A percentile compares a stretch with the other conserved stretches of the same genome.
Conservation (phyloP, 2,113 vertebrate species). For the Mesitornis unicolor region DNA sequence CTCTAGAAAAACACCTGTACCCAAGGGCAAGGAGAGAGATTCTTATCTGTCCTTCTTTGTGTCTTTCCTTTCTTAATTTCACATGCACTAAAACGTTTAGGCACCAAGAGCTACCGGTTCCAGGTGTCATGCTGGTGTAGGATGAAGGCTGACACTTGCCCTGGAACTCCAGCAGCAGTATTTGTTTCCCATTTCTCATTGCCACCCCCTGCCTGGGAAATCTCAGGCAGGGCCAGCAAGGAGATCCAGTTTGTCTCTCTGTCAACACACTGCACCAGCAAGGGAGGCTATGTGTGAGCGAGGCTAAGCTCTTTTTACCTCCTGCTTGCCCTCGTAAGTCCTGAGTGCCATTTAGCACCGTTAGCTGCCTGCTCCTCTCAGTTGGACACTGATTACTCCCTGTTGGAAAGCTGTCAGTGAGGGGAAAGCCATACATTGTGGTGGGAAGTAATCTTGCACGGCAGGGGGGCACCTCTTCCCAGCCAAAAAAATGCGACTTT, state of each 20-base stretch:
- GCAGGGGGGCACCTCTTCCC: not conserved
- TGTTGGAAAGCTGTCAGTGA: constrained; percentile 10
- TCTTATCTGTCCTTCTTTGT: not conserved
- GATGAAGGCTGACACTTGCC: not conserved
- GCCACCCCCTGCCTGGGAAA: not conserved
- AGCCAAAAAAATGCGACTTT: not conserved
- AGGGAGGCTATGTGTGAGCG: not conserved
- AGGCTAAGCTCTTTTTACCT: not conserved
- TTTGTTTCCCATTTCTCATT: not conserved
- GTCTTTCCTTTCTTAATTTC: not conserved
- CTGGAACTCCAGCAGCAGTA: not conserved
- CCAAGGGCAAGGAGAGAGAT: rapidly evolving
- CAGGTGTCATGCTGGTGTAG: not conserved
- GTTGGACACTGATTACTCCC: constrained; percentile 17
- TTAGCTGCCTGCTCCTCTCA: not conserved
- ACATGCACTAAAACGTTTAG: not conserved
- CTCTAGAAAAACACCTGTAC: not conserved
- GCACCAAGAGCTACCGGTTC: not conserved
- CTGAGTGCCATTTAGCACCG: not conserved
- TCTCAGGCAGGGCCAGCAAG: not conserved
- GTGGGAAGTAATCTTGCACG: not conserved
- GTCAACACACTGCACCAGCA: not conserved
- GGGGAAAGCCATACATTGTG: not conserved
- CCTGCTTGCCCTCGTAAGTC: not conserved
- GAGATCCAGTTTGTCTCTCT: not conserved